Conservation (phyloP, 2,113 vertebrate species). For the Ardeotis arabs region DNA sequence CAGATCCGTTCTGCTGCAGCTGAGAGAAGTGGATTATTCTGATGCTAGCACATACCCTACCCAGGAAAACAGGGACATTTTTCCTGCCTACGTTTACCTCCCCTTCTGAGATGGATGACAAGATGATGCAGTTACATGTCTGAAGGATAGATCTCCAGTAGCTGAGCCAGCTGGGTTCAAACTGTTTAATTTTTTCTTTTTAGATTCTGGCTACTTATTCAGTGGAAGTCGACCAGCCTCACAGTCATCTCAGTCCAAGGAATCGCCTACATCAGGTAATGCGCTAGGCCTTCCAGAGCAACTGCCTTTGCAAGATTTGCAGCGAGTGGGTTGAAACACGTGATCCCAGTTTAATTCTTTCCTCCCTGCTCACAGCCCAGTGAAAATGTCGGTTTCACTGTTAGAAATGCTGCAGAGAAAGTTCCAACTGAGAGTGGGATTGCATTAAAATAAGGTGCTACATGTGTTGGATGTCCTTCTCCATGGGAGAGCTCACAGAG, state of each 20-base stretch:
- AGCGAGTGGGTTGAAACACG: not conserved
- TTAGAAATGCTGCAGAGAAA: not conserved
- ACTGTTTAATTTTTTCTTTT: not conserved
- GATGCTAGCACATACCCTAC: not conserved
- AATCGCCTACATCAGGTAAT: conserved; percentile 86
- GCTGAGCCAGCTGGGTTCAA: not conserved
- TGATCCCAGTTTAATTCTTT: not conserved
- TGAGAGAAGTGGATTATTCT: not conserved
- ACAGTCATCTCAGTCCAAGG: conserved; percentile 75
- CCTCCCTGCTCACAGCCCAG: not conserved
- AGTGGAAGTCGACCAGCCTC: conserved; percentile 91
- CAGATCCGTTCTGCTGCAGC: not conserved
- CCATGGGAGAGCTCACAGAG: not conserved
- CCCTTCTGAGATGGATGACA: not conserved
- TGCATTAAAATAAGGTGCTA: not conserved
- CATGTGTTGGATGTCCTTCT: not conserved
- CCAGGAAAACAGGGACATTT: not conserved
- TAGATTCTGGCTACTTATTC: conserved; percentile 96
- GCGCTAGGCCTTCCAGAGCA: not conserved
- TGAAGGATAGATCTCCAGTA: not conserved
- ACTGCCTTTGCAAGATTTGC: not conserved
- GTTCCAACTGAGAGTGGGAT: not conserved
- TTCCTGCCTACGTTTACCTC: not conserved
- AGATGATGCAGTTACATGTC: not conserved
- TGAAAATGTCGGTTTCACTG: not conserved